Percentiles rank a stretch among this genome's conserved stretches.
Evolutionary conservation across 2,113 vertebrate species (phyloP).

Genomic region (Cyanistes caeruleus): DNA sequence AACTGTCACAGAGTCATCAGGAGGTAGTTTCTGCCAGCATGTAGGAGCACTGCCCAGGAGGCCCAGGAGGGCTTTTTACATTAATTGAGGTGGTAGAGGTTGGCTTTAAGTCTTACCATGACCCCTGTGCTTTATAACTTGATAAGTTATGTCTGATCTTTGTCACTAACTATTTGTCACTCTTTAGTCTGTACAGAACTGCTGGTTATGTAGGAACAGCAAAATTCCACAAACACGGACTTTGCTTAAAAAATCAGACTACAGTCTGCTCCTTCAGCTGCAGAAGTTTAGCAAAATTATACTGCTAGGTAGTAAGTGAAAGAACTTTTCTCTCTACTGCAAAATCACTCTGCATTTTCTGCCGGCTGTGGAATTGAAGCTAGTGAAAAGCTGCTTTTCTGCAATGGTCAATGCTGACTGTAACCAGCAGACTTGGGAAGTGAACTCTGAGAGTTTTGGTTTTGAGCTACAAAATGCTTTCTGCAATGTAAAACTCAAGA

Average conservation of each 20-base stretch:
- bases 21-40: not conserved
- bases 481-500: not conserved
- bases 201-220: not conserved
- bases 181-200: not conserved
- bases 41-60: not conserved
- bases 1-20: not conserved
- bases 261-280: not conserved
- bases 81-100: not conserved
- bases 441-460: not conserved
- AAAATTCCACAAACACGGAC: fast-evolving
- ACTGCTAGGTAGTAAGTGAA: not conserved
- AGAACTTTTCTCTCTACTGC: not conserved
- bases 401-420: not conserved
- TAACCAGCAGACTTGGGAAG: not conserved
- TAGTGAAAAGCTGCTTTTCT: not conserved
- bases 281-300: not conserved
- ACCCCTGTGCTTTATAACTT: too few species aligned
- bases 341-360: not conserved
- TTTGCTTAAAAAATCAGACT: not conserved
- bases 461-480: not conserved
- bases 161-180: not conserved
- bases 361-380: not conserved
- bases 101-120: not conserved
- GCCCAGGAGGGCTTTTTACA: not conserved
- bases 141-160: not conserved